Base-by-base conservation (phyloP, 1,140 invertebrate genomes). In the Thrips palmi region DNA sequence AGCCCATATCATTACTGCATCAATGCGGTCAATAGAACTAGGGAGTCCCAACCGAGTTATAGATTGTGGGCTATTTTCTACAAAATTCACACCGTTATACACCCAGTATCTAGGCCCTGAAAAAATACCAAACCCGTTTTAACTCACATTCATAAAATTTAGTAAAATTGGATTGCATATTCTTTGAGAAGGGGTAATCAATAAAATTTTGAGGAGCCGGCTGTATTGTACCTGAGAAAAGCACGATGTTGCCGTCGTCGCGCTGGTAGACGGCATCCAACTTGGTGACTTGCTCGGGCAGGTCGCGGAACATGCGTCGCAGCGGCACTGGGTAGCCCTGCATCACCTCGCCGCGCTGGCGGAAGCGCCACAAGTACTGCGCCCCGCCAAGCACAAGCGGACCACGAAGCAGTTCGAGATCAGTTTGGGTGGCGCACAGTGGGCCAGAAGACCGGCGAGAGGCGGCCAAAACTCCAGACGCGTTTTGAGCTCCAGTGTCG, bases 191-290 rank as follows among this genome's bases (percentile, higher is more conserved):
- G 19, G 19, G 24, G 24, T 20, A n/a, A 31, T 24, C 24, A 3
- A 4, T 32, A 27, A 37, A 23, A 27, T 37, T 30, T 6, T 43
- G 19, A 39, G 12, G 7, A 22, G 15, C 28, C 19, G 23, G 30
- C 17, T 14, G 19, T 27, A 42, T 46, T 50, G n/a, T 57, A 74
- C 79, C 79, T 50, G 64, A 64, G 53, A 86, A 85, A 49, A 86
- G 67, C 10, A 81, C 57, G 43, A 85, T 74, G 45, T 70, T 68
- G n/a, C 68, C 65, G 52, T 83, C 74, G 10, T 51, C 55, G 43
- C 71, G 64, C 56, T 86, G 71, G 50, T 82, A 86, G 11, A 74
- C 71, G 7, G 81, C 79, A 56, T 81, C 76, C 14, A 86, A 66
- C 44, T 61, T 59, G 20, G 57, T 59, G 2, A 82, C 48, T 25